Base-by-base conservation (phyloP, 30 jellyfish, hydroid and myxozoan genomes). In the Cassiopea xamachana region DNA sequence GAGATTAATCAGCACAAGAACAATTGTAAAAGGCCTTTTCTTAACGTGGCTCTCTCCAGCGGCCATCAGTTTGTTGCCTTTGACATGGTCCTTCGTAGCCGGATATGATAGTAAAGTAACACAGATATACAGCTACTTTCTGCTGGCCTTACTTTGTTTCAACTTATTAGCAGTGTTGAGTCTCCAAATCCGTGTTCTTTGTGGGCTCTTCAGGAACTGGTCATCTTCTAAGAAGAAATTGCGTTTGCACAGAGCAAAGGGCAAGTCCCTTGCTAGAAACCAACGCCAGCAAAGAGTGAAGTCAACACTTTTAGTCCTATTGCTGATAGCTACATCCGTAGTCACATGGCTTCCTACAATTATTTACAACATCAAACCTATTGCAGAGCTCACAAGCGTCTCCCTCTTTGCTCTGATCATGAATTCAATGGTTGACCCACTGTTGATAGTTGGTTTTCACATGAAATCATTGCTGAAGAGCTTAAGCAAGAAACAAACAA, bases 321-420 rank as follows among this genome's bases (percentile, higher is more conserved):
- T 71, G 3, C 58, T 87, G 84, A 87, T 87, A 17, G 68, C 81
- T 14, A 87, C 89, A 1, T 75, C 94, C 14, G 89, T 87, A 2
- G 46, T 87, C 16, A 87, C 94, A 60, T 87, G 94, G 94, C 89
- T 87, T 18, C 94, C 94, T 1, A 87, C 94, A 14, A 87, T 87
- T 51, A n/a, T 77, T 43, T 77, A 76, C 89, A 87, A 87, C 46
- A 75, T 87, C 55, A 49, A 16, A 0, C 89, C 87, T 15, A 19
- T 61, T 43, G 80, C 89, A 14, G 79, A 47, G 47, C 85, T 87
- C 55, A 55, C 85, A 51, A 60, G 39, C 14, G 83, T 87, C 67
- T 87, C 94, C 1, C 85, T 87, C 64, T 87, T 87, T 45, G 84
- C 94, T 8, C 51, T 87, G 85, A 78, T 87, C 89, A 88, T 49